Evolutionary conservation across 2,797 vertebrate genomes (phyloP).

Genomic region (Pelodytes ibericus): DNA sequence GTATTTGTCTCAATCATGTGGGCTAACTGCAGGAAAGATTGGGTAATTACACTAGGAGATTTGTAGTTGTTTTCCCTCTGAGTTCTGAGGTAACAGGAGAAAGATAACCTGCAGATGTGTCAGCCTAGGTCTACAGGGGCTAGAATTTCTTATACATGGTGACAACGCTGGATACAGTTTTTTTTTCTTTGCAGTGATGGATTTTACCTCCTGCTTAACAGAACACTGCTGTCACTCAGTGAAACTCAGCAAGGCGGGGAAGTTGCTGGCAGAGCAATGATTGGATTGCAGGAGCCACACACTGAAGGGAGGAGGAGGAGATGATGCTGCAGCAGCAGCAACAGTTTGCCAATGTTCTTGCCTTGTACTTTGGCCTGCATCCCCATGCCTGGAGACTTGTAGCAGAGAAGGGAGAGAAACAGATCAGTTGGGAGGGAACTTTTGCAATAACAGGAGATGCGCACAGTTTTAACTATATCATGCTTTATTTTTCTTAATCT

Average conservation of each 20-base stretch:
- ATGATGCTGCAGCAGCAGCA: constrained; percentile 49
- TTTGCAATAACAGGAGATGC: constrained; percentile 56
- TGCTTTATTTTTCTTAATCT: not conserved
- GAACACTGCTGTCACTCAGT: constrained; percentile 66
- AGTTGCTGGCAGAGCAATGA: constrained; percentile 52
- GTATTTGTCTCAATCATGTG: not conserved
- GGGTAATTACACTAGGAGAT: not conserved
- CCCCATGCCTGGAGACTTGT: constrained; percentile 59
- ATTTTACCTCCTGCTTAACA: constrained; percentile 64
- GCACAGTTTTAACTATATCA: not conserved
- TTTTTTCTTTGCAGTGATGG: constrained; percentile 60
- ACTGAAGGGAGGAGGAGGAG: constrained; percentile 56
- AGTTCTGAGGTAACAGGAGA: not conserved
- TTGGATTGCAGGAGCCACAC: constrained; percentile 58
- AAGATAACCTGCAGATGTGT: constrained; percentile 24
- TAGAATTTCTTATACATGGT: constrained; percentile 49
- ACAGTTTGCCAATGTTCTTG: constrained; percentile 65
- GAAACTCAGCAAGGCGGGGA: constrained; percentile 56
- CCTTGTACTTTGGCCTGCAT: constrained; percentile 69
- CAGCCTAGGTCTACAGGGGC: constrained; percentile 10
- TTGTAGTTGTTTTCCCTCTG: not conserved
- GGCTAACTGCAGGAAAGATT: not conserved
- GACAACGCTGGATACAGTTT: constrained; percentile 27
- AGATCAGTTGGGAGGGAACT: constrained; percentile 61
- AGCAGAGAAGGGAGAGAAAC: constrained; percentile 51